Conservation (phyloP, 1,140 invertebrate species). For the Neotoxoptera formosana region DNA sequence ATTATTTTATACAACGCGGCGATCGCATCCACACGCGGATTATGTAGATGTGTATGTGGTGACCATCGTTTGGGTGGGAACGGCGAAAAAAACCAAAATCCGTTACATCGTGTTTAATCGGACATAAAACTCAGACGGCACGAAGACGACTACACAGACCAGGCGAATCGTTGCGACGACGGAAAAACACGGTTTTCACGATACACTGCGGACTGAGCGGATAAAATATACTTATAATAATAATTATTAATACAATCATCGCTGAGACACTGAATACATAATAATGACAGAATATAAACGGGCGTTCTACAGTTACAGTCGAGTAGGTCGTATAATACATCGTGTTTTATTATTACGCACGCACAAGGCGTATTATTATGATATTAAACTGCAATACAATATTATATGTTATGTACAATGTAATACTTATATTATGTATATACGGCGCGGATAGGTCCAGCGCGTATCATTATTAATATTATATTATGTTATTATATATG, state of each 20-base stretch:
- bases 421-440: not conserved
- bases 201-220: not conserved
- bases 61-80: not conserved
- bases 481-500: too few relatives aligned
- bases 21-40: not conserved
- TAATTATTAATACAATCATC: not conserved
- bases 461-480: not conserved
- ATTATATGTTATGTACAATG: not conserved
- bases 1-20: not conserved
- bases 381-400: not conserved
- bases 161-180: not conserved
- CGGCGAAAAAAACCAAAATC: conserved; percentile 7
- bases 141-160: not conserved
- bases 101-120: conserved; percentile 49
- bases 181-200: not conserved
- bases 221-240: not conserved
- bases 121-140: not conserved
- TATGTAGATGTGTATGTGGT: conserved; percentile 37
- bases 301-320: not conserved
- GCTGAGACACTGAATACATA: not conserved
- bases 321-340: conserved; percentile 3
- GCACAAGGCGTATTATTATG: not conserved
- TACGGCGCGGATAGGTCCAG: not conserved
- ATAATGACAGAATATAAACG: too few relatives aligned
- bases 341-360: not conserved